Percentiles rank a stretch among this genome's conserved stretches.
These are phyloP conservation scores for Rostratula benghalensis DNA, from an alignment of 2,113 vertebrate genomes.

Conservation along the genomic window DNA sequence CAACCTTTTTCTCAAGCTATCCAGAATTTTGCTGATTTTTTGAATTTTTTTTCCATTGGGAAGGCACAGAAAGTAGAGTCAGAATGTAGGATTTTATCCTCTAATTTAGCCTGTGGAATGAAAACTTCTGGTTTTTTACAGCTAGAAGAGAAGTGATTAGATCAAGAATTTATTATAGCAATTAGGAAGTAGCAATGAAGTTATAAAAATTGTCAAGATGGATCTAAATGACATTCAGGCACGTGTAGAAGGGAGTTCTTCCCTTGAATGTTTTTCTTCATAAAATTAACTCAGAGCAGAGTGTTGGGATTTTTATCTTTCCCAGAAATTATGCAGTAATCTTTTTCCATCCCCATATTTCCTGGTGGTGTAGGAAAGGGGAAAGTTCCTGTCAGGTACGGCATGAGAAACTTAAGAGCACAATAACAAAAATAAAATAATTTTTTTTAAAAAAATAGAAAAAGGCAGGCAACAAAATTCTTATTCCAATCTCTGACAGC, in stretches of 20 bases:
- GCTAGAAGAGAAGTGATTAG: neutral
- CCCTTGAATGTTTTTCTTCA: neutral
- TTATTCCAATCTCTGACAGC: neutral
- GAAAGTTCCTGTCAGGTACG: neutral
- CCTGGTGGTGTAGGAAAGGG: neutral
- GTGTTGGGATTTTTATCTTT: neutral
- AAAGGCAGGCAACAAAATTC: neutral
- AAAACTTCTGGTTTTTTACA: neutral
- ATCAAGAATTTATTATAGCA: neutral
- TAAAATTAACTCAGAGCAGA: neutral
- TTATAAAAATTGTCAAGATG: neutral
- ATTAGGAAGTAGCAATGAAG: neutral
- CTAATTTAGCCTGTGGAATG: neutral
- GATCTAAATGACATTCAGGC: neutral
- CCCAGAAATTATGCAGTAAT: neutral
- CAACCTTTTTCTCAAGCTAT: neutral
- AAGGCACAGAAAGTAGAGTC: neutral
- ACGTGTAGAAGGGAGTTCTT: neutral
- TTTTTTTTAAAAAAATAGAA: neutral
- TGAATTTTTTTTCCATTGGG: neutral
- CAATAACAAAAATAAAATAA: no score
- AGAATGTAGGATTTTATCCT: neutral
- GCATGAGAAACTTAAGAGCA: neutral
- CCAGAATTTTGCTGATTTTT: neutral
- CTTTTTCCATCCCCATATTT: neutral